phyloP scores from a whole-genome alignment of 2,797 vertebrate genomes.

The Orestias chungarensis region DNA sequence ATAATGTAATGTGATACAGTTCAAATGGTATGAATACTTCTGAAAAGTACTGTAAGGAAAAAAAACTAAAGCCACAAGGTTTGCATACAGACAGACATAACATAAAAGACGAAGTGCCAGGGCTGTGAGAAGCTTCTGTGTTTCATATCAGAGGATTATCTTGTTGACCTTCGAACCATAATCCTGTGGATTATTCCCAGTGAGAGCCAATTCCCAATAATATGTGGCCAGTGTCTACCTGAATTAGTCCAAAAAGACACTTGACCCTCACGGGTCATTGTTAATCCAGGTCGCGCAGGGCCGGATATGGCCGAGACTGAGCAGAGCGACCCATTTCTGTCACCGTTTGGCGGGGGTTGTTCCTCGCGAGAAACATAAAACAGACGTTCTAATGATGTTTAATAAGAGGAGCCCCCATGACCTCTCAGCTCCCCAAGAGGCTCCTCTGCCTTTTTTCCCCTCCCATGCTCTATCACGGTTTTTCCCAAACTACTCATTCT shows the following conservation, averaged over 20 bases:
- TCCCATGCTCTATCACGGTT: conserved; percentile 35
- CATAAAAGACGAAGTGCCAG: conserved; percentile 24
- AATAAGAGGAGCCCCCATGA: conserved; percentile 57
- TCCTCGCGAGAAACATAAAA: conserved; percentile 65
- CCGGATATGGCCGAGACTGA: conserved; percentile 72
- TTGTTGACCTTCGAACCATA: conserved; percentile 68
- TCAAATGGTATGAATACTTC: background rate
- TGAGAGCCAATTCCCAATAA: conserved; percentile 67
- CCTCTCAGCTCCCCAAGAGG: conserved; percentile 13
- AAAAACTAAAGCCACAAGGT: background rate
- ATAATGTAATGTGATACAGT: background rate
- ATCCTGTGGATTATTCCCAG: conserved; percentile 52
- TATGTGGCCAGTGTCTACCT: conserved; percentile 68
- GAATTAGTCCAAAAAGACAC: conserved; percentile 77
- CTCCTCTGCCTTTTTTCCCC: conserved; percentile 13
- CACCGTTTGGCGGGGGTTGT: conserved; percentile 46
- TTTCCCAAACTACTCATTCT: conserved; percentile 10
- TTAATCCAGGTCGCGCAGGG: conserved; percentile 71
- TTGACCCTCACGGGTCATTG: conserved; percentile 77
- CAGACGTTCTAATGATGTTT: conserved; percentile 72
- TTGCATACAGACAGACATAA: background rate
- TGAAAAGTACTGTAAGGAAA: background rate
- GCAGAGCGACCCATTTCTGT: conserved; percentile 72
- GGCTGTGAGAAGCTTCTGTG: conserved; percentile 46
- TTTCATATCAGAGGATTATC: conserved; percentile 77